Evolutionary conservation across 64 coral and sea anemone species (phyloP).

Genomic region (Pocillopora damicornis): DNA sequence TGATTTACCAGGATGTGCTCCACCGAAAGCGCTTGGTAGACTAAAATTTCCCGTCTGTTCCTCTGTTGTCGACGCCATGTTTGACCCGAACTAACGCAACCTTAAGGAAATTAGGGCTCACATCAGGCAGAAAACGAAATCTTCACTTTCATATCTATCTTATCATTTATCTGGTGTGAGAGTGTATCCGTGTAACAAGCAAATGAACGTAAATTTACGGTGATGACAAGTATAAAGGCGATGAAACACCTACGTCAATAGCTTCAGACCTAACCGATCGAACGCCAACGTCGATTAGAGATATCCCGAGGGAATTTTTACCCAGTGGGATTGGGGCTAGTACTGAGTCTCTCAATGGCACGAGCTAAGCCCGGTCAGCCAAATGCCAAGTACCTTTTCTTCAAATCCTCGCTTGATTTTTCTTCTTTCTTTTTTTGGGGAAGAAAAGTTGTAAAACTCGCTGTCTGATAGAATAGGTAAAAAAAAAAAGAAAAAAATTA

Average conservation of each 20-base stretch:
- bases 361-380: too few species aligned
- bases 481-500: too few species aligned
- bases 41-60: background rate
- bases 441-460: too few species aligned
- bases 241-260: background rate
- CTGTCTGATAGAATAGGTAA: too few species aligned
- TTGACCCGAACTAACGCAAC: background rate
- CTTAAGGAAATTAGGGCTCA: background rate
- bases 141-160: background rate
- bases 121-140: background rate
- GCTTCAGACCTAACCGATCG: background rate
- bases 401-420: too few species aligned
- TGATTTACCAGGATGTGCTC: constrained; percentile 68
- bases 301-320: background rate
- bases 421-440: too few species aligned
- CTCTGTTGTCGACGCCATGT: constrained; percentile 11
- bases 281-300: background rate
- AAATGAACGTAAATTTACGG: background rate
- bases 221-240: constrained; percentile 13
- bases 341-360: background rate
- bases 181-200: background rate
- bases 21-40: constrained; percentile 18
- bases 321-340: background rate
- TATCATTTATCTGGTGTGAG: background rate
- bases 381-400: too few species aligned